phyloP scores from a whole-genome alignment of 2,797 vertebrate species.

The Tokudaia muenninki region DNA sequence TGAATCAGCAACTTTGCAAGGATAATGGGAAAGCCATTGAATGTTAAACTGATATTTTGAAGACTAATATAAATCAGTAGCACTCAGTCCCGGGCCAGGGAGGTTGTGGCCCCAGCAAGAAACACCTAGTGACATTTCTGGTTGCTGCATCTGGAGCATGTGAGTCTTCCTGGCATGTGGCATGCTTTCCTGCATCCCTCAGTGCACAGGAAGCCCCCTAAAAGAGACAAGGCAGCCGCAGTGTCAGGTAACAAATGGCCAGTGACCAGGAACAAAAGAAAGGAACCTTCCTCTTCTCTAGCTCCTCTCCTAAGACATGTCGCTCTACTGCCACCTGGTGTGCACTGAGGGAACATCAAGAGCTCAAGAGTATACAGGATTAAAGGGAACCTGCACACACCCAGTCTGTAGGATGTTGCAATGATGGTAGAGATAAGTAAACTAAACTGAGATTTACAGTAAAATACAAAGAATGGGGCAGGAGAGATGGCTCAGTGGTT shows the following conservation, averaged over 20 bases:
- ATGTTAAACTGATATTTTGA: background rate
- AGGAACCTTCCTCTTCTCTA: background rate
- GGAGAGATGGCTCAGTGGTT: background rate
- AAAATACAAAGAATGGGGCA: background rate
- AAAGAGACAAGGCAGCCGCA: background rate
- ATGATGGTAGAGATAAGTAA: background rate
- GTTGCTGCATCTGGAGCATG: background rate
- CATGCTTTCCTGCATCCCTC: background rate
- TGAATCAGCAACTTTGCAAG: no score
- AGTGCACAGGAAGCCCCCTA: background rate
- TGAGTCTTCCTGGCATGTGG: no score
- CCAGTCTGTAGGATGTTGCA: no score
- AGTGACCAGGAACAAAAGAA: no score
- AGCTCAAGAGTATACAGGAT: no score
- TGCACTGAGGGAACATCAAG: background rate
- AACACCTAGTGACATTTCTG: background rate
- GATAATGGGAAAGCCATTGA: background rate
- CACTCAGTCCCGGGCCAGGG: background rate
- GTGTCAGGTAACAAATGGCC: background rate
- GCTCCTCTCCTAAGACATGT: accelerated
- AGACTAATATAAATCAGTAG: no score
- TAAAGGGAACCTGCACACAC: background rate
- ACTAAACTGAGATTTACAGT: background rate
- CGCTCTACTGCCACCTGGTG: background rate
- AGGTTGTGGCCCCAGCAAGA: background rate